Evolutionary conservation across 35 echinoderm and acorn worm genomes (phyloP), one percentile per base, ranked within the genome.

Genomic region (Acanthaster planci): DNA sequence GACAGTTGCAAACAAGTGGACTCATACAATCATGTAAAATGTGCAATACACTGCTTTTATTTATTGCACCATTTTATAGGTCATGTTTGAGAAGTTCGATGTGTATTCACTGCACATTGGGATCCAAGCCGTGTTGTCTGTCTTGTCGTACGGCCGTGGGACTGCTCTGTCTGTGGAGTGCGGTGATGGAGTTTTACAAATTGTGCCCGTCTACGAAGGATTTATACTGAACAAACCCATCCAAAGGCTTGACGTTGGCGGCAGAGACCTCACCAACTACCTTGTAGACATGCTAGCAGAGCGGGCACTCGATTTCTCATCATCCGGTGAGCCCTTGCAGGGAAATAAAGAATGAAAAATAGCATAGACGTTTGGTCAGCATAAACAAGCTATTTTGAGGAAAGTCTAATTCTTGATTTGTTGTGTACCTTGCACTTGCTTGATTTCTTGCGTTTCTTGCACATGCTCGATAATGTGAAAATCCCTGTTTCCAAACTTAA

Each of bases 51-150:
- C n/a, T 67, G 60, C 5, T 67, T 35, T 27, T 67, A 7, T 8
- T 30, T 77, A 16, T 77, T 39, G 4, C 76, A 27, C 22, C 8
- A 22, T 81, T 16, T 51, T 26, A 7, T 39, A 81, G 79, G 79
- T 80, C 18, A 79, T 87, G 76, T 87, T 87, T 60, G 86, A 87
- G 40, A 87, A 39, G 0, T 87, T 87, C 76, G 79, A 87, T 40
- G 51, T 58, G 12, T 76, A 75, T 37, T 40, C 76, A 10, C 21
- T 87, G 38, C 57, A 80, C 52, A 54, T 87, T 0, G 60, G 36
- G 1, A 76, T 86, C 84, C 84, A 86, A 51, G 67, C 84, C 50
- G 56, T 82, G 0, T 59, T 89, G 14, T 89, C 87, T 0, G 38
- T 89, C 26, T 81, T 81, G 26, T 55, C 78, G 18, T 81, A 53